These are phyloP conservation scores for Takifugu ocellatus DNA, from an alignment of 2,797 vertebrate species.

Conservation along the genomic window DNA sequence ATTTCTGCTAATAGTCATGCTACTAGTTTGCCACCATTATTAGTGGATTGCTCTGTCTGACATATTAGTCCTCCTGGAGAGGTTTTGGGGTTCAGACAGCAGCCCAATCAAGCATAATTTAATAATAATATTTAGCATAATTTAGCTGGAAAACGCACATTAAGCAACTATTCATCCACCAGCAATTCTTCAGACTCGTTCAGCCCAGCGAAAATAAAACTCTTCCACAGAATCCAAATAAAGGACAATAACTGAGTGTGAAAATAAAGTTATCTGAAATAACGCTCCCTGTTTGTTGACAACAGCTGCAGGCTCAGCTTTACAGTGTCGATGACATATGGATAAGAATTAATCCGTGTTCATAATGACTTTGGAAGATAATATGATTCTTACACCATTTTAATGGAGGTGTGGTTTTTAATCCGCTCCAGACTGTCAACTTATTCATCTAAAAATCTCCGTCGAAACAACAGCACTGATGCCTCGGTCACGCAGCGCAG, in stretches of 20 bases:
- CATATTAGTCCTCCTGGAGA: too few species aligned
- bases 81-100: too few species aligned
- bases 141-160: too few species aligned
- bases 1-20: too few species aligned
- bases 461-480: slow-evolving; percentile 30
- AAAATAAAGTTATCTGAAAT: not conserved
- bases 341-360: slow-evolving; percentile 42
- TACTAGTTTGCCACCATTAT: too few species aligned
- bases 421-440: slow-evolving; percentile 46
- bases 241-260: not conserved
- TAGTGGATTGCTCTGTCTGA: too few species aligned
- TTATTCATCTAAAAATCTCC: slow-evolving; percentile 31
- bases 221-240: not conserved
- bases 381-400: slow-evolving; percentile 44
- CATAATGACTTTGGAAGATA: slow-evolving; percentile 26
- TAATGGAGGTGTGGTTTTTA: slow-evolving; percentile 34
- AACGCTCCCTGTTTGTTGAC: slow-evolving; percentile 15
- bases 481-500: slow-evolving; percentile 14
- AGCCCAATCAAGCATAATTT: too few species aligned
- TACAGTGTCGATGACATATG: slow-evolving; percentile 26
- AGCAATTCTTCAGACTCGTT: not conserved
- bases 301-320: slow-evolving; percentile 29
- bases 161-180: not conserved
- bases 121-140: too few species aligned
- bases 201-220: slow-evolving; percentile 2